A percentile compares a stretch with the other conserved stretches of the same genome.
Evolutionary conservation across 2,113 vertebrate genomes (phyloP).

Genomic region (Embiotoca jacksoni): DNA sequence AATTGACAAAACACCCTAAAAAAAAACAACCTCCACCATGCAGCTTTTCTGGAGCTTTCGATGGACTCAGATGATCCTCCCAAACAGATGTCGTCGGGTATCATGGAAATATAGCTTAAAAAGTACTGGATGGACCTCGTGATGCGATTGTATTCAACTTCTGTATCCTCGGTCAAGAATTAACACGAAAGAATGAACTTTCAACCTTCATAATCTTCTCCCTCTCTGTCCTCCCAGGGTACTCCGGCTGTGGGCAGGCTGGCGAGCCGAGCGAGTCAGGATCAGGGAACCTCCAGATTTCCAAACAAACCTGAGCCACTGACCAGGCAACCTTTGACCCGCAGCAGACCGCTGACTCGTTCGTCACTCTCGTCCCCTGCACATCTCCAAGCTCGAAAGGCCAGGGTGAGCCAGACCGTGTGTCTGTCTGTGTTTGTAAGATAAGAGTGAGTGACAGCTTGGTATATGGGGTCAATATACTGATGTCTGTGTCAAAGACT

Average conservation of each 20-base stretch:
- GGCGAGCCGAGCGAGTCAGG: slow-evolving; percentile 61
- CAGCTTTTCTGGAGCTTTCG: too few relatives aligned
- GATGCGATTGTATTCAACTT: too few relatives aligned
- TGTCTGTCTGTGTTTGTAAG: background rate
- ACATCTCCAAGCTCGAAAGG: slow-evolving; percentile 71
- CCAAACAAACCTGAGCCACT: slow-evolving; percentile 62
- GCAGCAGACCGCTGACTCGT: slow-evolving; percentile 78
- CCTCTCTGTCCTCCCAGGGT: slow-evolving; percentile 69
- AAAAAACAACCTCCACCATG: too few relatives aligned
- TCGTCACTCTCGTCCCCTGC: slow-evolving; percentile 71
- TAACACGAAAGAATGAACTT: background rate
- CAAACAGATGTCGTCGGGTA: too few relatives aligned
- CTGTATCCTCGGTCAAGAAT: background rate
- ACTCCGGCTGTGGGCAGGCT: slow-evolving; percentile 42
- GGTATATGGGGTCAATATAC: background rate
- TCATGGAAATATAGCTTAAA: too few relatives aligned
- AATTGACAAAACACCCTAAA: background rate
- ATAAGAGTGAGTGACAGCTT: background rate
- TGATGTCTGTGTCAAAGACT: background rate
- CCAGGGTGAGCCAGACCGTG: slow-evolving; percentile 76
- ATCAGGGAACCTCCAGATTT: slow-evolving; percentile 60
- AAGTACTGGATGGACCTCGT: too few relatives aligned
- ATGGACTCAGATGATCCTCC: too few relatives aligned
- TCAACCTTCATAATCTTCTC: background rate
- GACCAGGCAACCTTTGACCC: slow-evolving; percentile 72